phyloP scores from a whole-genome alignment of 2,797 vertebrate genomes.

The Aythya fuligula region DNA sequence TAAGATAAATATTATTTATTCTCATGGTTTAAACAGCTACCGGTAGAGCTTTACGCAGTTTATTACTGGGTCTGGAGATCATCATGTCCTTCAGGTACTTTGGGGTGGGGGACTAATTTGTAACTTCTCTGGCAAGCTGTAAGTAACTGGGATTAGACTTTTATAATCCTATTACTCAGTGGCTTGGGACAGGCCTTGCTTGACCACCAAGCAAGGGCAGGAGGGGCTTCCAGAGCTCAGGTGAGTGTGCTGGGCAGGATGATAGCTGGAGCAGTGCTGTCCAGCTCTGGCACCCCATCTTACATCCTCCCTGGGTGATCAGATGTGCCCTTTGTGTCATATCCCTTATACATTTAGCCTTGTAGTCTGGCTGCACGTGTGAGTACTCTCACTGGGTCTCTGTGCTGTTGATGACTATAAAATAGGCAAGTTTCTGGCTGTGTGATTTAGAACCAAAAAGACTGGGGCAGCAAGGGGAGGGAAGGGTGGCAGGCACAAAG shows the following conservation, averaged over 20 bases:
- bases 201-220: not conserved
- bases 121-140: not conserved
- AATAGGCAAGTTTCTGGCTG: not conserved
- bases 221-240: not conserved
- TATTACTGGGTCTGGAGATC: not conserved
- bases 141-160: constrained; percentile 5
- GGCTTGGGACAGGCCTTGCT: not conserved
- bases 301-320: not conserved
- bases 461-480: not conserved
- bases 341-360: not conserved
- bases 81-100: rapidly evolving
- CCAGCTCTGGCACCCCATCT: not conserved
- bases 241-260: not conserved
- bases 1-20: no score
- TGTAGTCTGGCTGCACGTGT: not conserved
- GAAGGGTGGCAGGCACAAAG: not conserved
- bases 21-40: not conserved
- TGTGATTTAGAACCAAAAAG: not conserved
- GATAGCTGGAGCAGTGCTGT: not conserved
- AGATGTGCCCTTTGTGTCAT: not conserved
- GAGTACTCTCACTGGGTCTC: not conserved
- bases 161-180: not conserved
- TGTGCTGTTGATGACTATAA: not conserved
- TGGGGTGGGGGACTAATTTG: not conserved
- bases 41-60: not conserved